These are phyloP conservation scores for Cossypha caffra DNA, from an alignment of 2,797 vertebrate genomes.

Conservation along the genomic window DNA sequence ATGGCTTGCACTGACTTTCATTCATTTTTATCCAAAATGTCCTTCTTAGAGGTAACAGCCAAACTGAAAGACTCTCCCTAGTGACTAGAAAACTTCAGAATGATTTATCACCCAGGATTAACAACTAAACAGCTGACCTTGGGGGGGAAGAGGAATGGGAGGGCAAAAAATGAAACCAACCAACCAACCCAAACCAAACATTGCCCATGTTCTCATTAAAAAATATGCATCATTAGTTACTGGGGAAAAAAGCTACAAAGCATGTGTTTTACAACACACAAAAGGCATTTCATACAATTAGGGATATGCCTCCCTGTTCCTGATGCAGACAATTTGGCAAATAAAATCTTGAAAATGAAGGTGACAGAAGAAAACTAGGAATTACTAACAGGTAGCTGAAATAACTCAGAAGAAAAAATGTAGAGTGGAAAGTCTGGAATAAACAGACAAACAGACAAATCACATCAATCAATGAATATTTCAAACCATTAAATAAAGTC, in stretches of 20 bases:
- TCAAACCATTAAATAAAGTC: neutral
- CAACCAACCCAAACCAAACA: neutral
- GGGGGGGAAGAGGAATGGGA: rapidly evolving
- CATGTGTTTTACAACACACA: neutral
- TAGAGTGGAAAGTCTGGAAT: neutral
- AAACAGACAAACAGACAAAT: neutral
- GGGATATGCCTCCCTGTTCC: neutral
- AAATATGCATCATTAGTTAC: neutral
- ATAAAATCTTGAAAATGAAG: neutral
- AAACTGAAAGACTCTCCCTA: neutral
- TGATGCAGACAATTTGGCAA: neutral
- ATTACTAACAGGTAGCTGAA: neutral
- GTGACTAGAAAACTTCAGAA: neutral
- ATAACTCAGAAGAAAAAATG: neutral
- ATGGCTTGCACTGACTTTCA: neutral
- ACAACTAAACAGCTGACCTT: neutral
- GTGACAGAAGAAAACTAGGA: neutral
- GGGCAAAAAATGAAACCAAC: neutral
- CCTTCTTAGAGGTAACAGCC: neutral
- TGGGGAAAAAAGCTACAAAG: rapidly evolving
- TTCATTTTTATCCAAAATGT: neutral
- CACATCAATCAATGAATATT: neutral
- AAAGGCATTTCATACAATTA: neutral
- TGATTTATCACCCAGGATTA: neutral
- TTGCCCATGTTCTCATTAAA: neutral